Conservation (phyloP, 2,888 invertebrate species). For the Panzeria rudis region DNA sequence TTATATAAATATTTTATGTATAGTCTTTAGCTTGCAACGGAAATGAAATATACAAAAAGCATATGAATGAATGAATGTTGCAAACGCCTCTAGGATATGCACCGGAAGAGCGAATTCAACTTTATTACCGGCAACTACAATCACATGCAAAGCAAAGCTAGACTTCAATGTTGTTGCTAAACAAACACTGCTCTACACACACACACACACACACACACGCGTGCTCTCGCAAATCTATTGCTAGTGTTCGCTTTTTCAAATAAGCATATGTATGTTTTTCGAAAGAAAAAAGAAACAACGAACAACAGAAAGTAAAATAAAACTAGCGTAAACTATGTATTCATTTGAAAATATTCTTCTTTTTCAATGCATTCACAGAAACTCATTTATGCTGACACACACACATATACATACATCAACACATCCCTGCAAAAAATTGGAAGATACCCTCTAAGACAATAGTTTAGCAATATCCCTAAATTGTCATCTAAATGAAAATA, state of each 20-base stretch:
- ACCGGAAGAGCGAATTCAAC: slow-evolving; percentile 73
- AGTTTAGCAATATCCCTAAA: no score
- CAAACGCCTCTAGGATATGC: slow-evolving; percentile 69
- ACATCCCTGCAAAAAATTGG: no score
- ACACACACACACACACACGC: background rate
- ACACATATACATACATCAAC: background rate
- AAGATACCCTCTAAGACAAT: no score
- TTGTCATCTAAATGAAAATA: no score
- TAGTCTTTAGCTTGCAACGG: slow-evolving; percentile 58
- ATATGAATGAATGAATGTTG: slow-evolving; percentile 67
- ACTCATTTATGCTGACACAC: slow-evolving; percentile 40
- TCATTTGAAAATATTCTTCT: slow-evolving; percentile 52
- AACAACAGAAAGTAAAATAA: slow-evolving; percentile 32
- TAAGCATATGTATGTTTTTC: slow-evolving; percentile 22
- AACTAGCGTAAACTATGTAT: slow-evolving; percentile 50
- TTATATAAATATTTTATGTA: slow-evolving; percentile 5
- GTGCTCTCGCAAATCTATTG: background rate
- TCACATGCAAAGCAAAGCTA: slow-evolving; percentile 63
- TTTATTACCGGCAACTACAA: slow-evolving; percentile 70
- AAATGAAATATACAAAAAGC: slow-evolving; percentile 66
- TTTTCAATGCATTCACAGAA: slow-evolving; percentile 41
- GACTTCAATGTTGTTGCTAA: slow-evolving; percentile 49
- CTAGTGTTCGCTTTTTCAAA: slow-evolving; percentile 22
- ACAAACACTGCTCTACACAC: background rate
- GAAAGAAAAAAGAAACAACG: slow-evolving; percentile 2